Conservation (phyloP, 1,140 invertebrate species). For the Trichogramma pretiosum region DNA sequence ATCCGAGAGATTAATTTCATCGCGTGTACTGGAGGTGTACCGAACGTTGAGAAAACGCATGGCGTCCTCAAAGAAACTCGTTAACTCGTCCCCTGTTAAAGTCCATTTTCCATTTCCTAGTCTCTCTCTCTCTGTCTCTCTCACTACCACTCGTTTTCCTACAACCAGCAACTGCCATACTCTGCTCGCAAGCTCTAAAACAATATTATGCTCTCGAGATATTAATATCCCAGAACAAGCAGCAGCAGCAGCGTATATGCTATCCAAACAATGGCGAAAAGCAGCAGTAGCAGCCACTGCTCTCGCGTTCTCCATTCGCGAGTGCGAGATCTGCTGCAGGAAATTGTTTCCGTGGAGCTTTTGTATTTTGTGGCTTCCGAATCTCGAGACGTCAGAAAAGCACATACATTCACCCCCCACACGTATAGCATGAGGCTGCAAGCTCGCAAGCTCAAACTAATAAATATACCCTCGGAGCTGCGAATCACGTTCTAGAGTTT, state of each 20-base stretch:
- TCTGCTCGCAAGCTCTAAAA: conserved; percentile 23
- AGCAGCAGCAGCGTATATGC: too few relatives aligned
- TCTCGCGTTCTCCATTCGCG: too few relatives aligned
- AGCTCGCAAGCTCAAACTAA: too few relatives aligned
- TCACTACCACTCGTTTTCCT: neutral
- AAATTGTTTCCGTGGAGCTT: conserved; percentile 38
- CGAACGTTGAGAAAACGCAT: too few relatives aligned
- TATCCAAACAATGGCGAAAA: conserved; percentile 10
- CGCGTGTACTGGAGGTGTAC: too few relatives aligned
- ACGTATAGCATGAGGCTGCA: too few relatives aligned
- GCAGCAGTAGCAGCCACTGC: too few relatives aligned
- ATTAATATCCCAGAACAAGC: conserved; percentile 26
- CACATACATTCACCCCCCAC: neutral
- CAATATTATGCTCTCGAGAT: conserved; percentile 31
- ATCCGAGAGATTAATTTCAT: too few relatives aligned
- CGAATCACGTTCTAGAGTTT: too few relatives aligned
- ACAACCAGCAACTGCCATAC: neutral
- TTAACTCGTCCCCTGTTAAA: too few relatives aligned
- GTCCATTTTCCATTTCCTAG: neutral
- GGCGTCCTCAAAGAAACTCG: too few relatives aligned
- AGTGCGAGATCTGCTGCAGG: conserved; percentile 26
- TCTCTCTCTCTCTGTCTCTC: neutral
- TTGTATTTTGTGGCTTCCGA: conserved; percentile 38
- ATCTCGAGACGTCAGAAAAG: conserved; percentile 31
- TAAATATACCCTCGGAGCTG: too few relatives aligned